phyloP scores from a whole-genome alignment of 2,888 invertebrate species.

The Phymatocera aterrima region DNA sequence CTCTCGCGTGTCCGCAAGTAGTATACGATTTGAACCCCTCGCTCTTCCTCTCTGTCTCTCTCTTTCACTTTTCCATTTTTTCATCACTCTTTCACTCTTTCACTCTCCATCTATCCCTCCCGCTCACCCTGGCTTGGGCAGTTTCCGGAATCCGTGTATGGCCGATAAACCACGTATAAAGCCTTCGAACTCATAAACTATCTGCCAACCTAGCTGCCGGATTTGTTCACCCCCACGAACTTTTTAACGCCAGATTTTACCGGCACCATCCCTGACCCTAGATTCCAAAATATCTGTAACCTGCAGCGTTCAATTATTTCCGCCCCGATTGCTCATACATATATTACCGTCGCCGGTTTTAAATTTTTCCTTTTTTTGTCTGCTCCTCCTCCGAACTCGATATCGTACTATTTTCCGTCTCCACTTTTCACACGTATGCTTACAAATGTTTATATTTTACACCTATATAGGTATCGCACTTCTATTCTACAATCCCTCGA shows the following conservation, averaged over 20 bases:
- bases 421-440: no score
- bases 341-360: no score
- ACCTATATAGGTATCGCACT: no score
- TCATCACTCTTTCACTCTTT: not conserved
- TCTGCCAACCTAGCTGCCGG: slow-evolving; percentile 25
- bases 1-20: slow-evolving; percentile 26
- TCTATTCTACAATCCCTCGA: no score
- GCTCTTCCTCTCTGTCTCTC: not conserved
- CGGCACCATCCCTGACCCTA: not conserved
- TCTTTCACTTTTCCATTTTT: not conserved
- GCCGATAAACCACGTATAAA: slow-evolving; percentile 43
- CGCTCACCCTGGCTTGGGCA: slow-evolving; percentile 14
- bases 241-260: slow-evolving; percentile 25
- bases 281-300: slow-evolving; percentile 5
- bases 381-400: not conserved
- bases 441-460: no score
- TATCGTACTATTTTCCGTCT: no score
- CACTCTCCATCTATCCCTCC: not conserved
- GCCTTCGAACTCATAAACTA: slow-evolving; percentile 41
- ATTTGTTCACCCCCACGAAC: slow-evolving; percentile 25
- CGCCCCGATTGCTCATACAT: not conserved
- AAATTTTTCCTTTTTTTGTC: not conserved
- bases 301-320: not conserved
- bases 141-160: slow-evolving; percentile 39
- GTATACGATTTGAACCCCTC: not conserved